Percentiles rank a stretch among this genome's conserved stretches.
phyloP scores from a whole-genome alignment of 2,113 vertebrate species.

The Genyomyrus donnyi region DNA sequence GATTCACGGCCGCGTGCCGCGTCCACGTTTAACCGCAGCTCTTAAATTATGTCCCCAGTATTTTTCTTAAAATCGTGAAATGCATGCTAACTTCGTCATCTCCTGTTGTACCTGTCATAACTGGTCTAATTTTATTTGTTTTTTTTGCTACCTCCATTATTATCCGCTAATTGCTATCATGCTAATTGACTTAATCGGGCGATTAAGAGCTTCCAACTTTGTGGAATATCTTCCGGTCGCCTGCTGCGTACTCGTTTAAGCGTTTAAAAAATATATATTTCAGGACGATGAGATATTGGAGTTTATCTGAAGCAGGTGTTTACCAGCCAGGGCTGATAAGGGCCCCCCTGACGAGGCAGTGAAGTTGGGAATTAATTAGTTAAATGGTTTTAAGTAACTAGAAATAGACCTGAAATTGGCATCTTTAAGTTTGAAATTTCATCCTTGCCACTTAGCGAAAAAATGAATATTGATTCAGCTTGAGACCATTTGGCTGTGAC shows the following conservation, averaged over 20 bases:
- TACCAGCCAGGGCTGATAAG: background rate
- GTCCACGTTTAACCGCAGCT: background rate
- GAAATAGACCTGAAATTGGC: slow-evolving; percentile 33
- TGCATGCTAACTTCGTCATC: background rate
- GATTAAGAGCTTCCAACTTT: background rate
- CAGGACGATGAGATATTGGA: background rate
- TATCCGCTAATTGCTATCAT: background rate
- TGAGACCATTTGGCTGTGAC: slow-evolving; percentile 52
- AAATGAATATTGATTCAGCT: slow-evolving; percentile 33
- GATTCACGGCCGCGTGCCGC: background rate
- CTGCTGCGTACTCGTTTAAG: background rate
- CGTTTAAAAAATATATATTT: background rate
- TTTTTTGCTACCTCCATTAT: background rate
- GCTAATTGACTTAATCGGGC: slow-evolving; percentile 4
- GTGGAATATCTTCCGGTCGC: background rate
- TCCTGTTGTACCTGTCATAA: background rate
- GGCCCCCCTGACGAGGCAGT: background rate
- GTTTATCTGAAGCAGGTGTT: slow-evolving; percentile 2
- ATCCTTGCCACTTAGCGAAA: slow-evolving; percentile 28
- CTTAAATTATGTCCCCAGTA: background rate
- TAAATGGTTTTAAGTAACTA: slow-evolving; percentile 35
- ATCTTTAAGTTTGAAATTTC: slow-evolving; percentile 33
- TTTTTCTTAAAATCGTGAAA: background rate
- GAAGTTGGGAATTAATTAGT: slow-evolving; percentile 29
- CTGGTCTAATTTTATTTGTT: background rate